phyloP scores from a whole-genome alignment of 2,113 vertebrate species.

The Poecilia latipinna region DNA sequence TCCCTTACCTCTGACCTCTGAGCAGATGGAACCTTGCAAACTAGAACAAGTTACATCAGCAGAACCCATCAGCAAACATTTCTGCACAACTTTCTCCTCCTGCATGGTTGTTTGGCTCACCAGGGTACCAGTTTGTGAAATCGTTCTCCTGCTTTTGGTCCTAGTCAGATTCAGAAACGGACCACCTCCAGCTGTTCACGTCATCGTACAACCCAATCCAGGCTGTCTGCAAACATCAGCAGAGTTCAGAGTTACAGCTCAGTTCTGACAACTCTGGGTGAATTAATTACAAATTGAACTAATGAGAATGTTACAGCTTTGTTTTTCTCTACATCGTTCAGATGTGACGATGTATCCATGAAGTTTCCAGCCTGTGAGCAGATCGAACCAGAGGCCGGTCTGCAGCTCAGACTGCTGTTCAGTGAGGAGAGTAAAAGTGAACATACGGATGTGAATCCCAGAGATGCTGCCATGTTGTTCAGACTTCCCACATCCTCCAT shows the following conservation, averaged over 20 bases:
- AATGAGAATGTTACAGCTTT: too few relatives aligned
- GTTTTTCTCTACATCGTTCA: too few relatives aligned
- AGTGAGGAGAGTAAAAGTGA: too few relatives aligned
- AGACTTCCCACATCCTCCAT: background rate
- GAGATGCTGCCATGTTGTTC: background rate
- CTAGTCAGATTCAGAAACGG: background rate
- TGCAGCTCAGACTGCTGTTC: too few relatives aligned
- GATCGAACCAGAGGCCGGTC: too few relatives aligned
- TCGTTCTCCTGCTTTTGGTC: background rate
- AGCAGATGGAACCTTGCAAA: background rate
- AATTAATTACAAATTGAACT: too few relatives aligned
- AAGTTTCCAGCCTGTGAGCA: too few relatives aligned
- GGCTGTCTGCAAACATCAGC: background rate
- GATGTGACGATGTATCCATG: too few relatives aligned
- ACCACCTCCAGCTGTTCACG: constrained; percentile 16
- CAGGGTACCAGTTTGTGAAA: background rate
- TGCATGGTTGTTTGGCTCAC: background rate
- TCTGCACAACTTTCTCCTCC: background rate
- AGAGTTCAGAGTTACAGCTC: too few relatives aligned
- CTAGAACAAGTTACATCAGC: background rate
- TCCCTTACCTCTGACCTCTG: background rate
- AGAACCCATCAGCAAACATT: background rate
- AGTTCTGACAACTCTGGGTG: too few relatives aligned
- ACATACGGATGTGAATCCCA: background rate
- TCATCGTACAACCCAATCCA: constrained; percentile 16